A percentile compares a stretch with the other conserved stretches of the same genome.
Evolutionary conservation across 1,140 invertebrate genomes (phyloP).

Genomic region (Bradynema listronoti): DNA sequence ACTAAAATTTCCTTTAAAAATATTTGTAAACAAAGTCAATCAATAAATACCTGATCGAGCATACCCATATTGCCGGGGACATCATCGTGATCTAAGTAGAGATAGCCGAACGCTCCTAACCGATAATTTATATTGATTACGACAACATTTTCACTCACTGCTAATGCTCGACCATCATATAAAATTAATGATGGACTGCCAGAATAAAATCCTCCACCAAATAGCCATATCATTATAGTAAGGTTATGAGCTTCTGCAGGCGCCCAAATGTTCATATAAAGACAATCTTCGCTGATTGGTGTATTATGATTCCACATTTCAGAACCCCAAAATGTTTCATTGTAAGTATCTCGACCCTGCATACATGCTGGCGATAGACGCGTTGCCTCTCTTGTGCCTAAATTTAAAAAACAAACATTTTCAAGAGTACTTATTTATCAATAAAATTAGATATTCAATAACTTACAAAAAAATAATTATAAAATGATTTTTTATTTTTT

Average conservation of each 20-base stretch:
- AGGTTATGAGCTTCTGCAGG: constrained; percentile 48
- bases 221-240: constrained; percentile 57
- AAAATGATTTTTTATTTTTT: neutral
- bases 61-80: constrained; percentile 87
- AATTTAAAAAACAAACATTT: no score
- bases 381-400: constrained; percentile 39
- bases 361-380: constrained; percentile 50
- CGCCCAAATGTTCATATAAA: constrained; percentile 58
- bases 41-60: constrained; percentile 65
- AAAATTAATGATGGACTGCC: constrained; percentile 52
- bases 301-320: constrained; percentile 60
- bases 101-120: constrained; percentile 55
- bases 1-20: neutral
- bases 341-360: constrained; percentile 50
- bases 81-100: constrained; percentile 62
- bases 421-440: no score
- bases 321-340: constrained; percentile 56
- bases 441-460: constrained; percentile 3
- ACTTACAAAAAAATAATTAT: neutral
- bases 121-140: constrained; percentile 58
- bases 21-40: neutral
- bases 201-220: constrained; percentile 55
- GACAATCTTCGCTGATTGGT: constrained; percentile 51
- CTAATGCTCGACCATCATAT: constrained; percentile 55
- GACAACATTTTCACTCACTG: constrained; percentile 49